Conservation (phyloP, 2,113 vertebrate genomes). For the Hippolais icterina region DNA sequence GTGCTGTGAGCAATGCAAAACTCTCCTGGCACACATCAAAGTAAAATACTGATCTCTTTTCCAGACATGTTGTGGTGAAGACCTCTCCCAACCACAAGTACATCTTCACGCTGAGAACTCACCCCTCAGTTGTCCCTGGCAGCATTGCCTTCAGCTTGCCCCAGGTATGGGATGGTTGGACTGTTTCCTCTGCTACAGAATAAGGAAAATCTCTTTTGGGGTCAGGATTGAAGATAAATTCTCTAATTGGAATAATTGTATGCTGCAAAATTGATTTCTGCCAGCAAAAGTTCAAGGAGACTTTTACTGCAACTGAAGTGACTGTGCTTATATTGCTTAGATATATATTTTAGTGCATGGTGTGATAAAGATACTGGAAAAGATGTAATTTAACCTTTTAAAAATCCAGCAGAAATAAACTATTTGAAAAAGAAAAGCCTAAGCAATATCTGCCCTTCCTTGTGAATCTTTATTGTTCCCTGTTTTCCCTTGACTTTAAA, state of each 20-base stretch:
- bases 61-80: slow-evolving; percentile 88
- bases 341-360: not conserved
- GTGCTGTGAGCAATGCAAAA: not conserved
- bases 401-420: not conserved
- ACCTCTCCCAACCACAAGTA: slow-evolving; percentile 87
- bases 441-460: not conserved
- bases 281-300: not conserved
- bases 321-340: not conserved
- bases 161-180: slow-evolving; percentile 77
- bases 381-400: not conserved
- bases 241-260: not conserved
- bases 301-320: not conserved
- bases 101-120: slow-evolving; percentile 87
- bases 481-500: not conserved
- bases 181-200: not conserved
- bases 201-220: not conserved
- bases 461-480: not conserved
- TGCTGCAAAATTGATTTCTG: not conserved
- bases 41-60: slow-evolving; percentile 13
- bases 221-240: not conserved
- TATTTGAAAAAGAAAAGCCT: not conserved
- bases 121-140: slow-evolving; percentile 79
- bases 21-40: not conserved
- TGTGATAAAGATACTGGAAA: not conserved
- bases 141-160: slow-evolving; percentile 92